A percentile compares a stretch with the other conserved stretches of the same genome.
These are phyloP conservation scores for Alitta virens DNA, from an alignment of 2,888 invertebrate genomes.

Conservation along the genomic window DNA sequence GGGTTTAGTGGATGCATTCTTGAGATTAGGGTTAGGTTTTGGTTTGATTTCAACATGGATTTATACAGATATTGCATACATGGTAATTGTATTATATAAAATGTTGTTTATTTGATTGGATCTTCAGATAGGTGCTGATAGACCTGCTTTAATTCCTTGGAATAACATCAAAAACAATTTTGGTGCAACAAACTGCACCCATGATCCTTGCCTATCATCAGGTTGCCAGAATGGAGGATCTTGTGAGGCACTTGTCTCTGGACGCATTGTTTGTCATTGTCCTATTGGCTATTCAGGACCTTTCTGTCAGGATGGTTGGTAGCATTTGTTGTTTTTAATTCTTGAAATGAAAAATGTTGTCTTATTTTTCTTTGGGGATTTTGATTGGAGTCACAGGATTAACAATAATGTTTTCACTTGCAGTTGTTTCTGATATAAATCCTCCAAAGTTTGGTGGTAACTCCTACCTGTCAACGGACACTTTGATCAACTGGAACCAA, in stretches of 20 bases:
- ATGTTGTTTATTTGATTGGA: neutral
- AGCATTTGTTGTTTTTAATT: no score
- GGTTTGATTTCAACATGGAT: neutral
- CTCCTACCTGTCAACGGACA: neutral
- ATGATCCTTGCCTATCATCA: neutral
- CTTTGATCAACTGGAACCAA: neutral
- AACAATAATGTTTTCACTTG: neutral
- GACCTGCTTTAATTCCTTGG: neutral
- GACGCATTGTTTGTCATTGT: no score
- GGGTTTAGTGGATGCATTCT: constrained; percentile 11
- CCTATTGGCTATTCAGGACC: no score
- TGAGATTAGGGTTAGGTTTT: constrained; percentile 1
- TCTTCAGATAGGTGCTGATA: constrained; percentile 2
- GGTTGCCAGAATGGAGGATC: neutral
- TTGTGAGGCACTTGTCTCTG: neutral
- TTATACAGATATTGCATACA: no score
- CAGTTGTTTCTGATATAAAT: neutral
- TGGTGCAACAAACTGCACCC: neutral
- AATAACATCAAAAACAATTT: neutral
- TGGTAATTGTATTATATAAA: neutral
- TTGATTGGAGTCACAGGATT: no score
- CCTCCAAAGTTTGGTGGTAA: neutral
- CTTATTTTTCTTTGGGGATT: no score
- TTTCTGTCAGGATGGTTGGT: no score
- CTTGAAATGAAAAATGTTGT: no score